Percentiles rank a stretch among this genome's conserved stretches.
Evolutionary conservation across 2,797 vertebrate genomes (phyloP).

Genomic region (Silurus aristotelis): DNA sequence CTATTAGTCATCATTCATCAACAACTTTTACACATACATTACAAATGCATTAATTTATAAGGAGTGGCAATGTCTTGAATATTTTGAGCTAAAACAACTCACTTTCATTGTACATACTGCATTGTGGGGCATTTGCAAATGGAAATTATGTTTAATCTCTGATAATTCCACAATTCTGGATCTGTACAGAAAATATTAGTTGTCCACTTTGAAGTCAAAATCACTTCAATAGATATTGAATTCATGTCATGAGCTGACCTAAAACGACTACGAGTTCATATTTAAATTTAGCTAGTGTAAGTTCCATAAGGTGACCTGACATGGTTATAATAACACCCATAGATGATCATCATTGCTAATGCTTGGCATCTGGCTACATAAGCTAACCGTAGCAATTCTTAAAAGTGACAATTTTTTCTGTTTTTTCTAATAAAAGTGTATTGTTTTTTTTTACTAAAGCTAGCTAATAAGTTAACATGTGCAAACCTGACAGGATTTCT

Average conservation of each 20-base stretch:
- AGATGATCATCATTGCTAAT: background rate
- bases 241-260: background rate
- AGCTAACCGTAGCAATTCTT: background rate
- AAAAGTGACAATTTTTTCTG: background rate
- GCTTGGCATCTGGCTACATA: background rate
- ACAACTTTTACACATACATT: background rate
- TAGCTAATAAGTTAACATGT: background rate
- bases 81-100: background rate
- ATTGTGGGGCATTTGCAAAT: background rate
- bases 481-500: background rate
- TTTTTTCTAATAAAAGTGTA: background rate
- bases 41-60: background rate
- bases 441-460: background rate
- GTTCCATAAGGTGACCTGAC: background rate
- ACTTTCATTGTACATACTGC: background rate
- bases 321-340: background rate
- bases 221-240: background rate
- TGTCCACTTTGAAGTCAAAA: background rate
- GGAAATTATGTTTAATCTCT: background rate
- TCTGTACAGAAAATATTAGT: background rate
- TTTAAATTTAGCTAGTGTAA: background rate
- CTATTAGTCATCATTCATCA: background rate
- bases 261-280: background rate
- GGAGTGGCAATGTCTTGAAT: background rate
- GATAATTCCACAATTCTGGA: background rate